phyloP scores from a whole-genome alignment of 1,140 invertebrate species.

The Plectrocnemia conspersa region DNA sequence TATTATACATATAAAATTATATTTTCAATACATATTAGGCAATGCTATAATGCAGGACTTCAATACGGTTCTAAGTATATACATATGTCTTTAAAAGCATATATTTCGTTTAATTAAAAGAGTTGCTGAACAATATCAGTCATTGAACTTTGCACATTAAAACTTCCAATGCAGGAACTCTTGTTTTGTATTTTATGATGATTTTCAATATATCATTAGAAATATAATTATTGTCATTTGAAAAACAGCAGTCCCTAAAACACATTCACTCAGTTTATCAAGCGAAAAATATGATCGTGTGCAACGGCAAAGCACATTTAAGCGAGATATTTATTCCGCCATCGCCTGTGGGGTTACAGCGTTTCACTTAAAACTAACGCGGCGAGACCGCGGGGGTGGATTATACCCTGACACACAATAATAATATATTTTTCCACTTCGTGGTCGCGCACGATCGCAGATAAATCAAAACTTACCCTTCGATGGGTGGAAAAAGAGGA shows the following conservation, averaged over 20 bases:
- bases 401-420: constrained; percentile 22
- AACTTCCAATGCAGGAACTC: no score
- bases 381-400: constrained; percentile 16
- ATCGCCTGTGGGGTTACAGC: constrained; percentile 8
- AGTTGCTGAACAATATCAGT: no score
- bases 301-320: constrained; percentile 1
- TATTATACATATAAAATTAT: no score
- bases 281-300: neutral
- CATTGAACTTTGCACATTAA: no score
- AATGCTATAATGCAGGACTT: no score
- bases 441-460: constrained; percentile 26
- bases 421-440: constrained; percentile 35
- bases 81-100: no score
- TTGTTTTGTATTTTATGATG: no score
- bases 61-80: no score
- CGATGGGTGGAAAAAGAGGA: neutral
- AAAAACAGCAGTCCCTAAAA: neutral
- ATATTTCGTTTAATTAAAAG: no score
- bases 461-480: constrained; percentile 28
- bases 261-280: neutral
- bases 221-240: no score
- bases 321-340: constrained; percentile 29
- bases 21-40: no score
- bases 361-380: constrained; percentile 28
- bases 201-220: no score